A percentile compares a stretch with the other conserved stretches of the same genome.
Conservation (phyloP, 2,113 vertebrate species). For the Patagioenas fasciata region DNA sequence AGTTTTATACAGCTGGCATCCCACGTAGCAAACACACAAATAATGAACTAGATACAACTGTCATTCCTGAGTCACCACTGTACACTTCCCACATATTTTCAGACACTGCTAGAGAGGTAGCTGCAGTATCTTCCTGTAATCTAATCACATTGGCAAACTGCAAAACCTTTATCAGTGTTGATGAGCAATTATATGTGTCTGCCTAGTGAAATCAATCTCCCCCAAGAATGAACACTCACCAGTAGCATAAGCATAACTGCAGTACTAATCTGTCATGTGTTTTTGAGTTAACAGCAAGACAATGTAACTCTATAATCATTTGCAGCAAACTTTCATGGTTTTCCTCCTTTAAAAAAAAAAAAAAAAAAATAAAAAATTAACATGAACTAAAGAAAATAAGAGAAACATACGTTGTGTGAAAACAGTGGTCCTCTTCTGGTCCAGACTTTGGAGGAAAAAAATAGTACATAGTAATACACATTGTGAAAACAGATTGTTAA, state of each 20-base stretch:
- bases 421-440: not conserved
- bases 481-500: not conserved
- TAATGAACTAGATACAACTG: constrained; percentile 43
- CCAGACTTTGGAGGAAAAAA: not conserved
- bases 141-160: constrained; percentile 22
- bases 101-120: not conserved
- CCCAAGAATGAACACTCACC: not conserved
- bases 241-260: not conserved
- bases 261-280: not conserved
- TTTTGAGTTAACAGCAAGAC: not conserved
- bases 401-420: not conserved
- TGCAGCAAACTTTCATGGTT: not conserved
- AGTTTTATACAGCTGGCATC: constrained; percentile 41
- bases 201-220: not conserved
- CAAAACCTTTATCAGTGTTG: constrained; percentile 1
- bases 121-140: constrained; percentile 6
- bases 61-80: constrained; percentile 41
- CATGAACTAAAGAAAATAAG: not conserved
- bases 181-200: constrained; percentile 24
- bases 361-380: not conserved
- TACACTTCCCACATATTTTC: constrained; percentile 23
- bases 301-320: not conserved
- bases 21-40: constrained; percentile 41
- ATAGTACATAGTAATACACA: not conserved
- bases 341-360: no score